Percentiles rank a stretch among this genome's conserved stretches.
These are phyloP conservation scores for Trissolcus japonicus DNA, from an alignment of 2,888 invertebrate species.

Conservation along the genomic window DNA sequence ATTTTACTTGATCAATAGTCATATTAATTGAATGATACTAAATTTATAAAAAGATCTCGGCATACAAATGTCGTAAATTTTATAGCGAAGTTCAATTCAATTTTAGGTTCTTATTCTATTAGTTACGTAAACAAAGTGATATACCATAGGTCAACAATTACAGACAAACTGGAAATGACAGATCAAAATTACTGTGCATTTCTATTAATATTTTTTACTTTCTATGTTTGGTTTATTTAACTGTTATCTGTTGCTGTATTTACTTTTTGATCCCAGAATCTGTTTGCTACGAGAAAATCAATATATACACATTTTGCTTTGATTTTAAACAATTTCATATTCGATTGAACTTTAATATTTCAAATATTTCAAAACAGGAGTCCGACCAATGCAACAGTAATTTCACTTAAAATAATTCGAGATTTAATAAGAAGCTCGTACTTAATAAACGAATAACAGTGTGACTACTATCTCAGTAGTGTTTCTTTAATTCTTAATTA, in stretches of 20 bases:
- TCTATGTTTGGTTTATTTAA: no score
- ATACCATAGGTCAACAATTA: conserved; percentile 12
- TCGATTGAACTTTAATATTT: background rate
- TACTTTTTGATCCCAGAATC: no score
- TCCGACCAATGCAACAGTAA: background rate
- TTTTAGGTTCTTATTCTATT: conserved; percentile 14
- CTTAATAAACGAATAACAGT: no score
- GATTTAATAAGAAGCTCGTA: no score
- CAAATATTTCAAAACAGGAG: background rate
- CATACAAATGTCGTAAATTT: conserved; percentile 3
- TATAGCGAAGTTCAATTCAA: conserved; percentile 3
- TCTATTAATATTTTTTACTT: no score
- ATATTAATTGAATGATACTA: background rate
- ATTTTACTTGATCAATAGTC: background rate
- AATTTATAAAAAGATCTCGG: background rate
- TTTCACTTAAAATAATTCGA: conserved; percentile 1
- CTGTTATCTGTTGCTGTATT: no score
- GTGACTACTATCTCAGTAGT: background rate
- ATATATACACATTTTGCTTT: background rate
- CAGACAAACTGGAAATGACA: conserved; percentile 1
- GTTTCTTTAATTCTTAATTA: background rate
- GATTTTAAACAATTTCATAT: no score
- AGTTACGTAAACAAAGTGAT: conserved; percentile 6
- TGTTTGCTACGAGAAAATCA: no score
- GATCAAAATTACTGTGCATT: background rate